Conservation (phyloP, 1,140 invertebrate genomes). For the Brachionus calyciflorus region DNA sequence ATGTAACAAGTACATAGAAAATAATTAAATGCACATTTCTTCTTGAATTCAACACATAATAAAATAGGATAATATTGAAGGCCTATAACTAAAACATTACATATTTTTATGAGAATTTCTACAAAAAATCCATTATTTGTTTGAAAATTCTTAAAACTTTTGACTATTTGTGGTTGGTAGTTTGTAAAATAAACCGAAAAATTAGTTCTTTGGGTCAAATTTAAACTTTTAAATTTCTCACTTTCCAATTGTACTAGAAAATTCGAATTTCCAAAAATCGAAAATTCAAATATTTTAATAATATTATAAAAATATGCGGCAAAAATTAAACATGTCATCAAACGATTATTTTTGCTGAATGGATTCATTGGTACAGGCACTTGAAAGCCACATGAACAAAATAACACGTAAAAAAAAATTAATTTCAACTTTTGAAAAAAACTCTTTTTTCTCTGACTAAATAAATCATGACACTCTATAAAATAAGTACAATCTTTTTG, state of each 20-base stretch:
- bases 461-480: neutral
- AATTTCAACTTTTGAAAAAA: neutral
- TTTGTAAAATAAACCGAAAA: neutral
- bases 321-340: conserved; percentile 27
- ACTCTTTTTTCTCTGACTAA: neutral
- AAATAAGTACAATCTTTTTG: neutral
- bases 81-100: conserved; percentile 25
- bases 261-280: neutral
- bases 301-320: conserved; percentile 7
- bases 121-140: neutral
- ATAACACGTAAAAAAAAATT: neutral
- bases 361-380: conserved; percentile 18
- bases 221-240: neutral
- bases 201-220: neutral
- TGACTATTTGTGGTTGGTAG: neutral
- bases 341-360: conserved; percentile 4
- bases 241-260: no score
- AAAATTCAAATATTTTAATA: conserved; percentile 18
- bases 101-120: neutral
- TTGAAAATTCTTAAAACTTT: neutral
- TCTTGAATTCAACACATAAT: neutral
- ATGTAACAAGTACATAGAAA: conserved; percentile 5
- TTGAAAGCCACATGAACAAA: neutral
- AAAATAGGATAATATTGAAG: conserved; percentile 29
- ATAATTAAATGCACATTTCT: neutral